Evolutionary conservation across 2,113 vertebrate genomes (phyloP).

Genomic region (Elaphurus davidianus): DNA sequence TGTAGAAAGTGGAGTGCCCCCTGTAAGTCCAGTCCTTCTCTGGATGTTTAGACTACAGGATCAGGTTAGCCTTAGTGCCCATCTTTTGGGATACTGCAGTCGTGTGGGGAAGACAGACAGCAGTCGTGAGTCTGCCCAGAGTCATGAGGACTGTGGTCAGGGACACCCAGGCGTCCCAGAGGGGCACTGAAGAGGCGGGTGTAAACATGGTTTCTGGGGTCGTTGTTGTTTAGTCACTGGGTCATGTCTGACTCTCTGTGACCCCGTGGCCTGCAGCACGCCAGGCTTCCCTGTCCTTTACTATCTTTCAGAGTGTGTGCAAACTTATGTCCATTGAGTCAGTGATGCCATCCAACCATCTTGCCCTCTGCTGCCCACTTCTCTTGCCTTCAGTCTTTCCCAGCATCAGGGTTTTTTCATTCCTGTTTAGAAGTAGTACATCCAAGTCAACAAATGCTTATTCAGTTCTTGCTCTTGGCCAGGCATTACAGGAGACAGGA

Average conservation of each 20-base stretch:
- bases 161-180: not conserved
- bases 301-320: not conserved
- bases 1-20: not conserved
- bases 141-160: not conserved
- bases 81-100: not conserved
- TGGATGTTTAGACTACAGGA: not conserved
- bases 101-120: not conserved
- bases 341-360: not conserved
- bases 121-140: not conserved
- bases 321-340: not conserved
- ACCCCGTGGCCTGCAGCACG: not conserved
- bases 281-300: not conserved
- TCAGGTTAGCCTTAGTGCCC: not conserved
- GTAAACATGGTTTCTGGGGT: not conserved
- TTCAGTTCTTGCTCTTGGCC: not conserved
- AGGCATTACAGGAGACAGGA: not conserved
- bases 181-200: no score
- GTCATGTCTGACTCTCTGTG: not conserved
- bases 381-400: not conserved
- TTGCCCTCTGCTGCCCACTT: not conserved
- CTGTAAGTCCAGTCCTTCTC: not conserved
- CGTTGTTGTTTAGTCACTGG: accelerated
- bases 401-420: not conserved
- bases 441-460: not conserved
- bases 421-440: not conserved